phyloP scores from a whole-genome alignment of 2,888 invertebrate genomes.

The Meteorus cinctellus region DNA sequence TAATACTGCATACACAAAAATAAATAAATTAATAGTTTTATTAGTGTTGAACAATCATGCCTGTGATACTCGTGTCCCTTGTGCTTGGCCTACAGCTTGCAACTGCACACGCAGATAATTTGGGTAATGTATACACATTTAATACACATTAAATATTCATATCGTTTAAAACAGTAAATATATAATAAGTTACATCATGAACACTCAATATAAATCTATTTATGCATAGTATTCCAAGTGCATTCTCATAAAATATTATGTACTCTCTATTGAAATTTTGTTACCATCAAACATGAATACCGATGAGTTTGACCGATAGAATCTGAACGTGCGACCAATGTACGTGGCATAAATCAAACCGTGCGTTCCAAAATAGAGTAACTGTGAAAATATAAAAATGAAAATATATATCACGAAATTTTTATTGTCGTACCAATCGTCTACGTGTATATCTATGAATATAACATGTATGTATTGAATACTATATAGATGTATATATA shows the following conservation, averaged over 20 bases:
- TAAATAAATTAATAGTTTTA: slow-evolving; percentile 42
- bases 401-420: neutral
- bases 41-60: slow-evolving; percentile 47
- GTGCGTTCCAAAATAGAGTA: neutral
- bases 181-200: neutral
- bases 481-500: slow-evolving; percentile 19
- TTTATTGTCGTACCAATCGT: slow-evolving; percentile 11
- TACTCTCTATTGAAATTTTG: slow-evolving; percentile 22
- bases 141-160: neutral
- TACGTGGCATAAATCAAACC: slow-evolving; percentile 25
- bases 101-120: slow-evolving; percentile 58
- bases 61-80: slow-evolving; percentile 52
- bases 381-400: slow-evolving; percentile 16
- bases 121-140: slow-evolving; percentile 57
- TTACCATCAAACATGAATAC: slow-evolving; percentile 18
- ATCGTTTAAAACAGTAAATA: neutral
- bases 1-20: neutral
- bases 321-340: slow-evolving; percentile 1
- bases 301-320: slow-evolving; percentile 21
- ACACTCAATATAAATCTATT: neutral
- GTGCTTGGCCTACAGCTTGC: slow-evolving; percentile 52
- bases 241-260: slow-evolving; percentile 12
- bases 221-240: neutral
- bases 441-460: neutral
- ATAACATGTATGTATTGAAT: neutral